These are phyloP conservation scores for Yponomeuta plumbellus DNA, from an alignment of 2,888 invertebrate genomes.

Conservation along the genomic window DNA sequence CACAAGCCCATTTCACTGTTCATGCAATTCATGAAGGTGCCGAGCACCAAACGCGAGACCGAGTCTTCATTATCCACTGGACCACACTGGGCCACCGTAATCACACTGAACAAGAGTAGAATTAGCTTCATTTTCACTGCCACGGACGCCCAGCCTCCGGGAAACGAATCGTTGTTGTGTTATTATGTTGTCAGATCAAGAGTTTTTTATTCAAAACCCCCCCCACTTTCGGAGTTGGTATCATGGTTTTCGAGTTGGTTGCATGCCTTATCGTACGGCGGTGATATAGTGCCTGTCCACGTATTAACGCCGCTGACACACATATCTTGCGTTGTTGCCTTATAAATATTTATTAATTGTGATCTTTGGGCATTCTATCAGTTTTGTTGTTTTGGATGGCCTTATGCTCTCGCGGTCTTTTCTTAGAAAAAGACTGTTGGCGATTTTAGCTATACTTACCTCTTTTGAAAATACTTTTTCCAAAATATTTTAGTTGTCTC, in stretches of 20 bases:
- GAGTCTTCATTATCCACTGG: conserved; percentile 55
- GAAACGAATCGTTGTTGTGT: conserved; percentile 60
- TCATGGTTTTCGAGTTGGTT: conserved; percentile 43
- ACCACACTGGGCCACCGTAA: conserved; percentile 44
- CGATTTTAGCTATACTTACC: no score
- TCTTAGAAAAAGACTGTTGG: neutral
- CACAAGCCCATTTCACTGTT: conserved; percentile 64
- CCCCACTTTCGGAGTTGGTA: conserved; percentile 47
- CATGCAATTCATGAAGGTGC: conserved; percentile 58
- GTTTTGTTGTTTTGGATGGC: conserved; percentile 23
- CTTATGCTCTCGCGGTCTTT: conserved; percentile 41
- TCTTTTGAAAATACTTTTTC: no score
- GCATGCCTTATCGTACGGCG: neutral
- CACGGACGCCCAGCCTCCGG: conserved; percentile 40
- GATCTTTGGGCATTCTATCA: neutral
- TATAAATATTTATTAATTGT: conserved; percentile 58
- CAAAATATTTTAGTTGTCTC: no score
- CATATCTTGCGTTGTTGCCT: conserved; percentile 36
- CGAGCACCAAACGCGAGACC: conserved; percentile 47
- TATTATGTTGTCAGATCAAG: conserved; percentile 54
- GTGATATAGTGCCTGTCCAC: neutral
- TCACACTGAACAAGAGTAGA: conserved; percentile 50
- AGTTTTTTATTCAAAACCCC: conserved; percentile 67
- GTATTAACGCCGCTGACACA: conserved; percentile 40
- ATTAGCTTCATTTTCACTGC: conserved; percentile 54